phyloP scores from a whole-genome alignment of 2,113 vertebrate species.

The Gasterosteus nipponicus region DNA sequence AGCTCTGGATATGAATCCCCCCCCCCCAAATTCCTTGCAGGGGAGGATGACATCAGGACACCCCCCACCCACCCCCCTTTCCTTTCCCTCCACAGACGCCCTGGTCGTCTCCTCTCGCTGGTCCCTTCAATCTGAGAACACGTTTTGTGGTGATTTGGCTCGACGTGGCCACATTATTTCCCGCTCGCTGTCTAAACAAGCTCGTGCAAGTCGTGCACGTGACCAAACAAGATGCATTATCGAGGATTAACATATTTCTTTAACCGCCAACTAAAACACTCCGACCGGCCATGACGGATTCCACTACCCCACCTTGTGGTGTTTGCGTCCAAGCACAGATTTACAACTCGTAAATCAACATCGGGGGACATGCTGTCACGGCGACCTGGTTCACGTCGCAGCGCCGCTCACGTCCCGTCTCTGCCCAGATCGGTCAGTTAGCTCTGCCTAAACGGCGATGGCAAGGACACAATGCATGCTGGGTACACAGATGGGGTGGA shows the following conservation, averaged over 20 bases:
- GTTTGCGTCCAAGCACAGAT: slow-evolving; percentile 67
- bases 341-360: slow-evolving; percentile 69
- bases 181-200: slow-evolving; percentile 14
- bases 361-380: slow-evolving; percentile 48
- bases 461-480: slow-evolving; percentile 74
- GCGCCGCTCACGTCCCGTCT: slow-evolving; percentile 53
- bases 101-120: slow-evolving; percentile 8
- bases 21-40: background rate
- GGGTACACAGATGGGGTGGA: slow-evolving; percentile 79
- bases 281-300: slow-evolving; percentile 60
- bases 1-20: slow-evolving; percentile 12
- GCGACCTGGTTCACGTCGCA: slow-evolving; percentile 62
- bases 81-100: slow-evolving; percentile 1
- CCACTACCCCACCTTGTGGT: slow-evolving; percentile 78
- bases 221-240: slow-evolving; percentile 44
- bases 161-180: slow-evolving; percentile 31
- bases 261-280: slow-evolving; percentile 44
- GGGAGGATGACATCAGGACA: slow-evolving; percentile 46
- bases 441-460: slow-evolving; percentile 69
- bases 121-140: slow-evolving; percentile 30
- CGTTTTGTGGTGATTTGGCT: slow-evolving; percentile 12
- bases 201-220: slow-evolving; percentile 29
- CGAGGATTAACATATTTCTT: slow-evolving; percentile 36
- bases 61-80: background rate
- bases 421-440: slow-evolving; percentile 71